phyloP scores from a whole-genome alignment of 2,888 invertebrate genomes.

The Hermodice carunculata region DNA sequence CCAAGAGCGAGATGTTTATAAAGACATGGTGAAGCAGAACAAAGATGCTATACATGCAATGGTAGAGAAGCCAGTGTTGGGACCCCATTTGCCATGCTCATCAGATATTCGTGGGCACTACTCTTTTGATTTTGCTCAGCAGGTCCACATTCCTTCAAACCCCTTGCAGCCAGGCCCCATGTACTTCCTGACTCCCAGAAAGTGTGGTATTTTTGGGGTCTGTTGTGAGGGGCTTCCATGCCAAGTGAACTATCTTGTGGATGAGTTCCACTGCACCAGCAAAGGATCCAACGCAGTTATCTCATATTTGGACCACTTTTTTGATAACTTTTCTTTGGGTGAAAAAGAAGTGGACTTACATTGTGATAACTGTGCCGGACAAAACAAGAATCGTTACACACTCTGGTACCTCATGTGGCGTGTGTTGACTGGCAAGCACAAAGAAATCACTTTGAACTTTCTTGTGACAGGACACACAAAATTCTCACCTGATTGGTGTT shows the following conservation, averaged over 20 bases:
- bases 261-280: not conserved
- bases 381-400: not conserved
- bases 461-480: conserved; percentile 1
- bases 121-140: conserved; percentile 2
- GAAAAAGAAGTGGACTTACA: not conserved
- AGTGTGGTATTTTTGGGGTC: not conserved
- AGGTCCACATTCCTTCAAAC: not conserved
- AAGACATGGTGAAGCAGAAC: no score
- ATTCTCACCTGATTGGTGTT: not conserved
- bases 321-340: not conserved
- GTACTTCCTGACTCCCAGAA: not conserved
- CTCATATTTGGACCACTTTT: not conserved
- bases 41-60: no score
- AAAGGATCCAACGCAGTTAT: conserved; percentile 1
- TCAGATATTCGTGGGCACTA: not conserved
- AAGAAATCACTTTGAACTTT: not conserved
- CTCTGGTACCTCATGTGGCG: conserved; percentile 1
- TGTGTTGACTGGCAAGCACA: not conserved
- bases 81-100: not conserved
- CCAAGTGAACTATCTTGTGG: not conserved
- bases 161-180: not conserved
- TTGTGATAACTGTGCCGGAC: conserved; percentile 2
- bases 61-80: no score
- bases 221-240: conserved; percentile 1
- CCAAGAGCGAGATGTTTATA: not conserved